A percentile compares a stretch with the other conserved stretches of the same genome.
phyloP scores from a whole-genome alignment of 2,113 vertebrate species.

The Atlantisia rogersi region DNA sequence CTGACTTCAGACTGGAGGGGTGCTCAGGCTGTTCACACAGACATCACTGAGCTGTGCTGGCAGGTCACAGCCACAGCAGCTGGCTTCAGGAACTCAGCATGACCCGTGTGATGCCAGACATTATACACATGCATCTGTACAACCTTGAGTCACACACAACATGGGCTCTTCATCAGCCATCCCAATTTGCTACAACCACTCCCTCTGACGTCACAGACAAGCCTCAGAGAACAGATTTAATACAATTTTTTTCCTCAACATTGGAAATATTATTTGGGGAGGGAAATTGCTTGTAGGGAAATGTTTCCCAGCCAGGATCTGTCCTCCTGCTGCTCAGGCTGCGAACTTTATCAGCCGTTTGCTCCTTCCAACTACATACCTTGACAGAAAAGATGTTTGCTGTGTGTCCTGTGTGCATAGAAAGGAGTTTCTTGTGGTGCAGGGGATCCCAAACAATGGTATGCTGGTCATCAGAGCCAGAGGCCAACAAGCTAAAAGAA shows the following conservation, averaged over 20 bases:
- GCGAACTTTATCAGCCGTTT: background rate
- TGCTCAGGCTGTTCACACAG: background rate
- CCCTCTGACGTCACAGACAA: background rate
- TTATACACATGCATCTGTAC: rapidly evolving
- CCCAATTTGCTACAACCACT: background rate
- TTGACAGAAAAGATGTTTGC: slow-evolving; percentile 99
- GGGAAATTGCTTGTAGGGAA: background rate
- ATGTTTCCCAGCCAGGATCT: background rate
- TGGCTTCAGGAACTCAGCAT: background rate
- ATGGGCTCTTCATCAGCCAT: background rate
- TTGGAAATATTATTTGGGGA: background rate
- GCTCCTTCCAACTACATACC: slow-evolving; percentile 73
- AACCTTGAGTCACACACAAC: background rate
- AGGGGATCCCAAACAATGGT: slow-evolving; percentile 98
- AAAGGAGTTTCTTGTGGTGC: slow-evolving; percentile 93
- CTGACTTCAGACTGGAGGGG: background rate
- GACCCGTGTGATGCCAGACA: rapidly evolving
- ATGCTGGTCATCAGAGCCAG: slow-evolving; percentile 98
- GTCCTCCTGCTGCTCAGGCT: background rate
- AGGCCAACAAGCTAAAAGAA: slow-evolving; percentile 88
- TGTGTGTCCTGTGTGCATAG: slow-evolving; percentile 98
- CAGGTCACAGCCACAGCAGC: background rate
- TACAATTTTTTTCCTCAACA: background rate
- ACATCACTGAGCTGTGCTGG: background rate
- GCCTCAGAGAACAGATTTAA: background rate